A percentile compares a stretch with the other conserved stretches of the same genome.
These are phyloP conservation scores for Megaptera novaeangliae DNA, from an alignment of 2,113 vertebrate genomes.

Conservation along the genomic window DNA sequence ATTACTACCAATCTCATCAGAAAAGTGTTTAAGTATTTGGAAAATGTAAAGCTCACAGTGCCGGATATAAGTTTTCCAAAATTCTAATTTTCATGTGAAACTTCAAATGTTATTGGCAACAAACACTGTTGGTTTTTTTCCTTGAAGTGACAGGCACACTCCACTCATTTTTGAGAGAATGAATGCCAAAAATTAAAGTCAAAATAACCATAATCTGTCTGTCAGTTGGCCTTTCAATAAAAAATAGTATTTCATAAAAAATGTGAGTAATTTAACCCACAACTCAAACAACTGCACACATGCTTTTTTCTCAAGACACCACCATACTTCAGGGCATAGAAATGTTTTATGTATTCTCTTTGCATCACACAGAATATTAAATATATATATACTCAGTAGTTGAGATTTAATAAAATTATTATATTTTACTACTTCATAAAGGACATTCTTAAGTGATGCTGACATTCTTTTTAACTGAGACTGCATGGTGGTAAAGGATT, in stretches of 20 bases:
- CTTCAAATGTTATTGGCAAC: not conserved
- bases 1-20: not conserved
- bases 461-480: not conserved
- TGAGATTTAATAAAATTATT: not conserved
- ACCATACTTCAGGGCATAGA: not conserved
- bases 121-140: not conserved
- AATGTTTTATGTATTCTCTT: not conserved
- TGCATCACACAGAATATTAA: not conserved
- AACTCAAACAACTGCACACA: not conserved
- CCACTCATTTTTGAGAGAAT: not conserved
- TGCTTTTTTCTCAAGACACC: not conserved
- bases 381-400: not conserved
- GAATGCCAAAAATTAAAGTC: not conserved
- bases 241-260: not conserved
- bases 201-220: not conserved
- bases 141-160: not conserved
- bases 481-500: not conserved
- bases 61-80: not conserved
- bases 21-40: not conserved
- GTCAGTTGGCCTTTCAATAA: not conserved
- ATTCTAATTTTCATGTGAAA: not conserved
- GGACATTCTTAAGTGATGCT: not conserved
- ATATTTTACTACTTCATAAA: not conserved
- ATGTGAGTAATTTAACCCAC: not conserved
- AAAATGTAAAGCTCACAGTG: not conserved